Percentiles rank a stretch among this genome's conserved stretches.
Conservation (phyloP, 1,140 invertebrate genomes). For the Eumaeus atala region DNA sequence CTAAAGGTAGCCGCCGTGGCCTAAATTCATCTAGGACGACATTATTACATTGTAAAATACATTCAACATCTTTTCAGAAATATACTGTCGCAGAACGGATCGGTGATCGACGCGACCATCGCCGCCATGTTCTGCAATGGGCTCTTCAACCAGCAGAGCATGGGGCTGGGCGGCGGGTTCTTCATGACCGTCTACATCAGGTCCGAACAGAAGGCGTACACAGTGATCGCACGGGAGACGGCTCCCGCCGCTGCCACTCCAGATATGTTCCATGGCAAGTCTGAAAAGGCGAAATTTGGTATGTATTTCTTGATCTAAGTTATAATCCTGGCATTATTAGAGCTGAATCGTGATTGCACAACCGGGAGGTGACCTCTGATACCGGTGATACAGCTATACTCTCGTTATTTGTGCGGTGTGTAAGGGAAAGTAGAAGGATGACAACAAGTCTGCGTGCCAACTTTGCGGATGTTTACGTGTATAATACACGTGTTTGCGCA, state of each 20-base stretch:
- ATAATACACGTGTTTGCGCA: too few relatives aligned
- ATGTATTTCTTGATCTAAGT: not conserved
- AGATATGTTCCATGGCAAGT: slow-evolving; percentile 80
- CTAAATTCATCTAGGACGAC: not conserved
- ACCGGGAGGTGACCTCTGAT: not conserved
- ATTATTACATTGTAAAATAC: not conserved
- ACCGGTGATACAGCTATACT: not conserved
- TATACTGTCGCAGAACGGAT: slow-evolving; percentile 85
- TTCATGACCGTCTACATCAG: slow-evolving; percentile 88
- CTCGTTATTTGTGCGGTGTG: not conserved
- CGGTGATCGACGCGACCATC: slow-evolving; percentile 91
- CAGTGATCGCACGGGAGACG: slow-evolving; percentile 86
- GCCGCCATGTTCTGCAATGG: slow-evolving; percentile 90
- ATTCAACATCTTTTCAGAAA: slow-evolving; percentile 71
- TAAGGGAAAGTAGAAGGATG: not conserved
- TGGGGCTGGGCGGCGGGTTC: slow-evolving; percentile 92
- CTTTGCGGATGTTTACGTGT: too few relatives aligned
- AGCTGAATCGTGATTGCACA: not conserved
- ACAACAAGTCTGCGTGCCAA: too few relatives aligned
- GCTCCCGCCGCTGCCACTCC: slow-evolving; percentile 81
- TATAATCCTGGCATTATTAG: not conserved
- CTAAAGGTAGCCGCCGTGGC: too few relatives aligned
- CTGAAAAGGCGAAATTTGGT: slow-evolving; percentile 48
- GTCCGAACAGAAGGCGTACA: slow-evolving; percentile 77
- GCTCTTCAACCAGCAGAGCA: slow-evolving; percentile 87